A percentile compares a stretch with the other conserved stretches of the same genome.
Conservation (phyloP, 2,888 invertebrate species). For the Tethea ocularis region DNA sequence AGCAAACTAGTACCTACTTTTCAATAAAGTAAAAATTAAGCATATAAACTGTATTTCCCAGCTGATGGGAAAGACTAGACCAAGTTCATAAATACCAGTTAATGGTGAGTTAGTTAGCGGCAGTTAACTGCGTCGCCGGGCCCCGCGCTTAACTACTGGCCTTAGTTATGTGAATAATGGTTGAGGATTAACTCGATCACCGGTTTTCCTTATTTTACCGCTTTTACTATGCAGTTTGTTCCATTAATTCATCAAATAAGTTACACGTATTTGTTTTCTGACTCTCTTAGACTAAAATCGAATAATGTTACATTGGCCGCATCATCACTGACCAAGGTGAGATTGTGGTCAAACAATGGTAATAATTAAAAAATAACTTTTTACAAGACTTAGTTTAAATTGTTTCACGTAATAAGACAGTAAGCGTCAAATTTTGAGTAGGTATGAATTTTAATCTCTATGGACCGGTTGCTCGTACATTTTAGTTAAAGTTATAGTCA, state of each 20-base stretch:
- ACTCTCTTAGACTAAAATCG: too few species aligned
- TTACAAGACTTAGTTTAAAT: too few species aligned
- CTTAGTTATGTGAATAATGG: slow-evolving; percentile 1
- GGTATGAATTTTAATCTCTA: too few species aligned
- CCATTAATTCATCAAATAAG: not conserved
- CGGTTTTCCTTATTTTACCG: not conserved
- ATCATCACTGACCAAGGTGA: too few species aligned
- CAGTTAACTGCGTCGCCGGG: slow-evolving; percentile 1
- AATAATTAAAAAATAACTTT: too few species aligned
- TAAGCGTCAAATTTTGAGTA: too few species aligned
- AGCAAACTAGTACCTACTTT: too few species aligned
- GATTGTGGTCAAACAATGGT: too few species aligned
- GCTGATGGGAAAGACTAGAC: not conserved
- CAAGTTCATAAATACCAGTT: slow-evolving; percentile 2
- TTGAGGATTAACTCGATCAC: not conserved
- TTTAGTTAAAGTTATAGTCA: too few species aligned
- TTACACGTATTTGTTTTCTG: not conserved
- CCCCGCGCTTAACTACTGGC: not conserved
- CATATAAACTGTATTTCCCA: not conserved
- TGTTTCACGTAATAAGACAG: too few species aligned
- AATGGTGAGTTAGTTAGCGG: not conserved
- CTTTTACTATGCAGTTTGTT: not conserved
- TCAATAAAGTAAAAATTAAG: not conserved
- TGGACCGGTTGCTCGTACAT: too few species aligned
- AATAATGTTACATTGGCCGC: too few species aligned